A percentile compares a stretch with the other conserved stretches of the same genome.
Conservation (phyloP, 37 sponge, comb jelly and placozoan species). For the Chondrosia reniformis region DNA sequence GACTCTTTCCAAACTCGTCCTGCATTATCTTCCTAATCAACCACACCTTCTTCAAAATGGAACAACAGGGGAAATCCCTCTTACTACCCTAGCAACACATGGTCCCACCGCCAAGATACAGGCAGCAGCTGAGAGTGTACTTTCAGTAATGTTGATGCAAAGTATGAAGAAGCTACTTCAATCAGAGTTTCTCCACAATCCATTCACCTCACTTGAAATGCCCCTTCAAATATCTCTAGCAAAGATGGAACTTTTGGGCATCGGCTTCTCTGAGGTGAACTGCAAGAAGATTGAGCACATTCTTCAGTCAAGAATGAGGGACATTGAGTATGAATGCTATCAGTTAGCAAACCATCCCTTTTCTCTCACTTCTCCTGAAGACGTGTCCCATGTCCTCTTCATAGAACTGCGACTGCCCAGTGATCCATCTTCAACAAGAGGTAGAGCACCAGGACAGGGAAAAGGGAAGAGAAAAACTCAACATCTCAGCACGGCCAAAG, state of each 20-base stretch:
- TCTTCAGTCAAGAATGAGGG: constrained; percentile 45
- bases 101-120: constrained; percentile 50
- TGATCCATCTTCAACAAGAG: neutral
- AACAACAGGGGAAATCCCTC: constrained; percentile 27
- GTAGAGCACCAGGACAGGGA: constrained; percentile 29
- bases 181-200: constrained; percentile 49
- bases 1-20: constrained; percentile 65
- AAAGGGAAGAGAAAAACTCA: constrained; percentile 31
- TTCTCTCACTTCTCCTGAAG: constrained; percentile 82
- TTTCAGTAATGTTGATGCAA: constrained; percentile 59
- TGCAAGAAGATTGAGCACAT: constrained; percentile 38
- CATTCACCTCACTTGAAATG: constrained; percentile 79
- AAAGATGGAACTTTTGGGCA: constrained; percentile 85
- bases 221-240: constrained; percentile 66
- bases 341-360: constrained; percentile 56
- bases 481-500: constrained; percentile 88
- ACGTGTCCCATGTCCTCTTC: constrained; percentile 88
- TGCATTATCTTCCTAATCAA: constrained; percentile 70
- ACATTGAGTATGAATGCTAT: constrained; percentile 77
- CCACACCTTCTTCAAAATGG: constrained; percentile 40
- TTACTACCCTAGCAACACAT: constrained; percentile 62
- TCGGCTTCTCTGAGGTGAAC: constrained; percentile 70
- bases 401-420: constrained; percentile 68
- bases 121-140: constrained; percentile 60
- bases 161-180: constrained; percentile 54